A percentile compares a stretch with the other conserved stretches of the same genome.
These are phyloP conservation scores for Diadema setosum DNA, from an alignment of 35 echinoderm and acorn worm genomes.

Conservation along the genomic window DNA sequence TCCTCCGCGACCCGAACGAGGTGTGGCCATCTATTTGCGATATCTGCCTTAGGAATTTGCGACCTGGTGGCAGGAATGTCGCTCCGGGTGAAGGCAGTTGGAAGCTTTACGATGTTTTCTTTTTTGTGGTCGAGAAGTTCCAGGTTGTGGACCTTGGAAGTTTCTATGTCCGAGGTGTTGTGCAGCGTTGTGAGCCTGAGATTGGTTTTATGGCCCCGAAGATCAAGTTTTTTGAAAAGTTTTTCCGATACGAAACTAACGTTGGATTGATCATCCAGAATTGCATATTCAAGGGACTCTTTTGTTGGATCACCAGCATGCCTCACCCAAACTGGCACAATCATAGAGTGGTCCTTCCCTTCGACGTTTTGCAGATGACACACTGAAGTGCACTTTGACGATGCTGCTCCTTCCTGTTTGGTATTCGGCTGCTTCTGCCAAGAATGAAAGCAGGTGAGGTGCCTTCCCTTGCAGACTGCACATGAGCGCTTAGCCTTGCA, in stretches of 20 bases:
- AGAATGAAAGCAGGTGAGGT: background rate
- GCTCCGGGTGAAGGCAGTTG: background rate
- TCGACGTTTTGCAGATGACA: background rate
- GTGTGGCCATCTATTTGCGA: slow-evolving; percentile 19
- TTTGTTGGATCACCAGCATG: background rate
- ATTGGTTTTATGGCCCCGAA: background rate
- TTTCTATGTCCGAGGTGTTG: background rate
- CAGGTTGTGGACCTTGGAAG: background rate
- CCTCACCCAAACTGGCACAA: slow-evolving; percentile 25
- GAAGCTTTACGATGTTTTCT: background rate
- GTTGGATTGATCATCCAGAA: slow-evolving; percentile 21
- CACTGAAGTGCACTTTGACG: background rate
- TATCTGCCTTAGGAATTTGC: slow-evolving; percentile 10
- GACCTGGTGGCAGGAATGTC: background rate
- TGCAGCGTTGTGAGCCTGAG: slow-evolving; percentile 22
- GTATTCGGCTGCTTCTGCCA: background rate
- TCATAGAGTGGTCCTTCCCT: slow-evolving; percentile 10
- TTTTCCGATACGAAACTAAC: background rate
- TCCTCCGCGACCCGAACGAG: background rate
- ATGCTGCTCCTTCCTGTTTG: background rate
- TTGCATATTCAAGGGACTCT: slow-evolving; percentile 6
- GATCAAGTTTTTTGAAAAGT: background rate
- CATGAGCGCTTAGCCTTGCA: background rate
- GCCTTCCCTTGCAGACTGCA: background rate
- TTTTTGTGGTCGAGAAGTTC: background rate